Percentiles rank a stretch among this genome's conserved stretches.
phyloP scores from a whole-genome alignment of 2,888 invertebrate species.

The Ariolimax columbianus region DNA sequence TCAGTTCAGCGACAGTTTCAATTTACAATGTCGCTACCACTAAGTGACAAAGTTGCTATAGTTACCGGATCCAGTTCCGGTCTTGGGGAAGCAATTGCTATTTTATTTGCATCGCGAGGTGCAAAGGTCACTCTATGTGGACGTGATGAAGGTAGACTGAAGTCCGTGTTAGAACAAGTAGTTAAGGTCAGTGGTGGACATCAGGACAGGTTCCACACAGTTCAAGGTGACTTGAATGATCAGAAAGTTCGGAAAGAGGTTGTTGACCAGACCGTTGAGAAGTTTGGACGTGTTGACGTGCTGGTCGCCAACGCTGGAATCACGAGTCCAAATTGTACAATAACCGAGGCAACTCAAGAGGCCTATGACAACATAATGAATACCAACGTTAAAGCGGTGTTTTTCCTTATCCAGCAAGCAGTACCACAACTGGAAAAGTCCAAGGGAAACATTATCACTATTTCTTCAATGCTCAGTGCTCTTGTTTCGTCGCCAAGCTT shows the following conservation, averaged over 20 bases:
- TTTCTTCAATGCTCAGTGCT: slow-evolving; percentile 16
- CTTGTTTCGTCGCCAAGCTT: not conserved
- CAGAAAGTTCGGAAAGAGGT: not conserved
- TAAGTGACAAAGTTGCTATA: slow-evolving; percentile 3
- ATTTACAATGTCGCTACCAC: not conserved
- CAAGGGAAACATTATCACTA: slow-evolving; percentile 35
- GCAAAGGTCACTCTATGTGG: slow-evolving; percentile 28
- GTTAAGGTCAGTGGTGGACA: slow-evolving; percentile 27
- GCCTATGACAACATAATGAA: slow-evolving; percentile 36
- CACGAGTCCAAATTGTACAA: not conserved
- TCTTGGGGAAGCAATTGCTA: slow-evolving; percentile 18
- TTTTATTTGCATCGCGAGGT: slow-evolving; percentile 49
- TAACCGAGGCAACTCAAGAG: slow-evolving; percentile 21
- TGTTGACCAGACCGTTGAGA: slow-evolving; percentile 14
- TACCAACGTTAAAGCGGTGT: slow-evolving; percentile 41
- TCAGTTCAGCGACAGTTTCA: too few species aligned
- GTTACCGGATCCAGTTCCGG: slow-evolving; percentile 36
- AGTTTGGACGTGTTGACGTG: slow-evolving; percentile 26
- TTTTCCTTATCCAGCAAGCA: slow-evolving; percentile 43
- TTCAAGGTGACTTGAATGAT: slow-evolving; percentile 27
- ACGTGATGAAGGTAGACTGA: slow-evolving; percentile 7
- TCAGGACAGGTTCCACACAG: not conserved
- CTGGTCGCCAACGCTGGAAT: slow-evolving; percentile 35
- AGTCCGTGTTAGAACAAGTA: not conserved
- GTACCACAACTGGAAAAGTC: slow-evolving; percentile 40